Conservation (phyloP, 1,140 invertebrate genomes). For the Dreissena rostriformis region DNA sequence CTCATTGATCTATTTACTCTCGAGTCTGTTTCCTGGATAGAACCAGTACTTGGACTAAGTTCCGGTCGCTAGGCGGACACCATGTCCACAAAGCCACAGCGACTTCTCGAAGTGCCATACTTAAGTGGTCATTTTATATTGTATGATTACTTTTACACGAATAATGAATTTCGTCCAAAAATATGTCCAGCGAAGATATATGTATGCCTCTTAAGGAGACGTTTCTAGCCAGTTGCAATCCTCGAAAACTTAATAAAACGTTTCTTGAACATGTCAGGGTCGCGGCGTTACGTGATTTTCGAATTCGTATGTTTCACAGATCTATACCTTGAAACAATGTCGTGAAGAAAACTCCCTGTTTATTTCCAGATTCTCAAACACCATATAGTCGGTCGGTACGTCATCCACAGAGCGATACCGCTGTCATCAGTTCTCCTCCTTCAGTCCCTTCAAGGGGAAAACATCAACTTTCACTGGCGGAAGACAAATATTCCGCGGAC, state of each 20-base stretch:
- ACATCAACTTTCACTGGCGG: constrained; percentile 9
- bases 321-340: background rate
- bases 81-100: no score
- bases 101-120: no score
- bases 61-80: no score
- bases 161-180: background rate
- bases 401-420: constrained; percentile 28
- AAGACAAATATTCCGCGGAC: constrained; percentile 25
- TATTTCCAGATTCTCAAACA: constrained; percentile 39
- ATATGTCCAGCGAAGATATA: background rate
- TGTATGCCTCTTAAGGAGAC: background rate
- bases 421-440: constrained; percentile 24
- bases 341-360: background rate
- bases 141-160: background rate
- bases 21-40: no score
- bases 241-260: background rate
- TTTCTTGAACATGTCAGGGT: background rate
- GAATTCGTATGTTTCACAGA: background rate
- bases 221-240: background rate
- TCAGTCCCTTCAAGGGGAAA: constrained; percentile 32
- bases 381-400: constrained; percentile 33
- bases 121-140: no score
- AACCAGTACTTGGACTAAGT: no score
- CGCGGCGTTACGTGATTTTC: background rate
- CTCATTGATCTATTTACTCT: no score